Evolutionary conservation across 1,140 invertebrate genomes (phyloP).

Genomic region (Ptiloglossa arizonensis): DNA sequence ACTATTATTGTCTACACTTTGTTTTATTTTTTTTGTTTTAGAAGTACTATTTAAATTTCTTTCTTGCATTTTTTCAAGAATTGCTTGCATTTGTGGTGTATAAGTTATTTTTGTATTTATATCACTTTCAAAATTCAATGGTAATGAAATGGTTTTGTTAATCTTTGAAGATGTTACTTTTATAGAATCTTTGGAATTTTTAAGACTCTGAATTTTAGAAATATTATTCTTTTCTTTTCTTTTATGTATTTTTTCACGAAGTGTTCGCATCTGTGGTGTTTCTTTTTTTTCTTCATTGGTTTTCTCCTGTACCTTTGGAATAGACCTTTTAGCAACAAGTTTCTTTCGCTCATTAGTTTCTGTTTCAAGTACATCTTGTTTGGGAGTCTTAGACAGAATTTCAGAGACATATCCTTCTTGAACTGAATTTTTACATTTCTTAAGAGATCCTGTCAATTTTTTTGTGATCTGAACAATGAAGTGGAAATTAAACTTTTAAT

Average conservation of each 20-base stretch:
- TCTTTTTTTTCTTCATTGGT: slow-evolving; percentile 10
- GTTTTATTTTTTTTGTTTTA: neutral
- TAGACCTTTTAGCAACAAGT: slow-evolving; percentile 8
- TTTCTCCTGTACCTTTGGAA: neutral
- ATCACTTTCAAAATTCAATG: neutral
- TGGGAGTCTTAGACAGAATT: neutral
- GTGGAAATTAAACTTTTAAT: neutral
- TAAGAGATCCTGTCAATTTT: neutral
- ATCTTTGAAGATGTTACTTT: neutral
- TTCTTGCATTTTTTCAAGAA: slow-evolving; percentile 41
- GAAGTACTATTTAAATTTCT: neutral
- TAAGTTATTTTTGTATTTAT: neutral
- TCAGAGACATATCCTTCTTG: neutral
- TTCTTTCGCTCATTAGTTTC: slow-evolving; percentile 1
- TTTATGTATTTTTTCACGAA: slow-evolving; percentile 58
- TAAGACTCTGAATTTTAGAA: neutral
- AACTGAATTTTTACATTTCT: slow-evolving; percentile 12
- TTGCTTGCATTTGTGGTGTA: slow-evolving; percentile 61
- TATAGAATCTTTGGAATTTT: neutral
- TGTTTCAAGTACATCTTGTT: neutral
- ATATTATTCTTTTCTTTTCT: slow-evolving; percentile 21
- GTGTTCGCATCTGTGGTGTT: slow-evolving; percentile 67
- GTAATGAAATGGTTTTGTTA: neutral
- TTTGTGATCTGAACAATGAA: neutral
- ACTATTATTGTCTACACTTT: neutral